Percentiles rank a stretch among this genome's conserved stretches.
phyloP scores from a whole-genome alignment of 2,888 invertebrate genomes.

The Seladonia tumulorum region DNA sequence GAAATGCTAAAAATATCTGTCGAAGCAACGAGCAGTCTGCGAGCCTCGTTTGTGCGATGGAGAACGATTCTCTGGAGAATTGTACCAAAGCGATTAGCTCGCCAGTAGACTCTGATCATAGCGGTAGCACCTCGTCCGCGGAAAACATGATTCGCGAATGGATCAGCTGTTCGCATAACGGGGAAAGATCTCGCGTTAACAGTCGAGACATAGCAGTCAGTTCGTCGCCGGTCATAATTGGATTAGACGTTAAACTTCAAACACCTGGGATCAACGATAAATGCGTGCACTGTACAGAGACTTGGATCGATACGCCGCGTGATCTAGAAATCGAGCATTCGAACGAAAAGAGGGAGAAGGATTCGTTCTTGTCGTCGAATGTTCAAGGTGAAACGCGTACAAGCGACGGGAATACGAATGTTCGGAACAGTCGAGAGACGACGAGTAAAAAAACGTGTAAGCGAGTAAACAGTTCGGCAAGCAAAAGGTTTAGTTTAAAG shows the following conservation, averaged over 20 bases:
- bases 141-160: conserved; percentile 72
- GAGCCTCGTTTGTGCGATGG: conserved; percentile 29
- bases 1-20: not conserved
- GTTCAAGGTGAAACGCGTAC: not conserved
- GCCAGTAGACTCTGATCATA: conserved; percentile 28
- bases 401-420: not conserved
- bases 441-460: not conserved
- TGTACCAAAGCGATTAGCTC: not conserved
- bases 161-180: conserved; percentile 44
- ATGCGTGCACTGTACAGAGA: not conserved
- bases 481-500: conserved; percentile 3
- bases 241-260: conserved; percentile 11
- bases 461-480: not conserved
- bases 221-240: conserved; percentile 18
- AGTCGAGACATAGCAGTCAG: conserved; percentile 4
- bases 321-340: not conserved
- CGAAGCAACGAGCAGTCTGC: not conserved
- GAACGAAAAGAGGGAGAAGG: not conserved
- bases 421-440: not conserved
- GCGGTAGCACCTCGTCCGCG: conserved; percentile 69
- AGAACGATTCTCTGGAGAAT: conserved; percentile 60
- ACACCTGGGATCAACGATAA: not conserved
- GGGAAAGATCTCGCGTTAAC: not conserved
- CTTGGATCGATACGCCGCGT: not conserved
- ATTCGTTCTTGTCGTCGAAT: not conserved